Evolutionary conservation across 2,888 invertebrate genomes (phyloP), one percentile per base, ranked within the genome.

Genomic region (Steinernema carpocapsae): DNA sequence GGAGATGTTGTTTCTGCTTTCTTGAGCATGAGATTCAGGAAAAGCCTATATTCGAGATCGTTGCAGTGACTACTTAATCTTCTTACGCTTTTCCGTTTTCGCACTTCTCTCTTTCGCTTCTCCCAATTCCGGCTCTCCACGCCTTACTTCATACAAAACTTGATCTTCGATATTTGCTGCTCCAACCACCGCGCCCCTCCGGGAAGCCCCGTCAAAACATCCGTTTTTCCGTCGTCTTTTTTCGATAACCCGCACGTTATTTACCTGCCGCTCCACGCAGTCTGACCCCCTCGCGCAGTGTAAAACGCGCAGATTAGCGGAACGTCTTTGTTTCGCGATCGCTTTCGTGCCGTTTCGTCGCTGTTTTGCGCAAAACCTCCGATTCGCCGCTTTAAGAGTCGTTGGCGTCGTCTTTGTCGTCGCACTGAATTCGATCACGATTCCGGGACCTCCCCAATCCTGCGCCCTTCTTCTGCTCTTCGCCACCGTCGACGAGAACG

Each of bases 401-500:
- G 52, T 24, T 52, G 22, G 37, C 52, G 52, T 52, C 52, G 52
- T 24, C 19, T 24, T 52, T 22, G 24, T 52, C 48, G 17, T 24
- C 37, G 37, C 37, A 37, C 37, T 37, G 37, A 37, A 37, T 22
- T 22, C 52, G 22, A 24, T 52, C 52, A 52, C 52, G 52, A 52
- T 52, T 52, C 52, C 52, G 52, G 22, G 22, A 24, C 52, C 52
- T 37, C 37, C 37, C 37, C 37, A 10, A 37, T 37, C 37, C 10
- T 37, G 37, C 37, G 37, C 37, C 12, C 52, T 52, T 22, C 22
- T 22, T 52, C 52, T 19, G 22, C 52, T 52, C 52, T 52, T 24
- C 52, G 52, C 52, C 24, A 24, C 52, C 19, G 52, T 64, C 32
- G 64, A 64, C 64, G 64, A 64, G 32, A 64, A 64, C 64, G 64